These are phyloP conservation scores for Cyrtorhinus lividipennis DNA, from an alignment of 1,140 invertebrate species.

Conservation along the genomic window DNA sequence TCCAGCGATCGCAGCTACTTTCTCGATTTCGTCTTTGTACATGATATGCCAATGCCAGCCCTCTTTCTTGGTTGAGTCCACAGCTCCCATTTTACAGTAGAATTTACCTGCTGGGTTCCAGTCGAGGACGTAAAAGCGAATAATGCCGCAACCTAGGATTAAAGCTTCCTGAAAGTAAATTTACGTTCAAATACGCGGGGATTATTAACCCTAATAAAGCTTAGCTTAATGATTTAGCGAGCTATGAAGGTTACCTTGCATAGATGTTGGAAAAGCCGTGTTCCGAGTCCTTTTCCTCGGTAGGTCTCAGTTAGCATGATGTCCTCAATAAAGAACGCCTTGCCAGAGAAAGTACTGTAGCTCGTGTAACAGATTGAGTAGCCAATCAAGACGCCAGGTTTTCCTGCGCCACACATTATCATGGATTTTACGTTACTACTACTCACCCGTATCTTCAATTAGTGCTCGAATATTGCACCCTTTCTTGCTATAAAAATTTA, in stretches of 20 bases:
- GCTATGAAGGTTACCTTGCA: conserved; percentile 52
- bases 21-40: conserved; percentile 9
- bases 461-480: too few relatives aligned
- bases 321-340: conserved; percentile 63
- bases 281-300: conserved; percentile 50
- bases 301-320: conserved; percentile 53
- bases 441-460: too few relatives aligned
- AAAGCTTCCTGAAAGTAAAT: conserved; percentile 39
- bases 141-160: conserved; percentile 36
- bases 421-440: too few relatives aligned
- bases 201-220: too few relatives aligned
- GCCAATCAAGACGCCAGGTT: conserved; percentile 34
- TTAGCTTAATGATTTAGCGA: too few relatives aligned
- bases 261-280: conserved; percentile 47
- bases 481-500: background rate
- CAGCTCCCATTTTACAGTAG: conserved; percentile 51
- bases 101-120: conserved; percentile 68
- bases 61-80: conserved; percentile 47
- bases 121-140: conserved; percentile 62
- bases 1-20: too few relatives aligned
- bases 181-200: too few relatives aligned
- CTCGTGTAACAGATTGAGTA: conserved; percentile 59
- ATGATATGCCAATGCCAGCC: conserved; percentile 49
- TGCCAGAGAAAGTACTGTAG: conserved; percentile 67
- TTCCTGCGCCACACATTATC: background rate